Conservation (phyloP, 2,113 vertebrate genomes). For the Sardina pilchardus region DNA sequence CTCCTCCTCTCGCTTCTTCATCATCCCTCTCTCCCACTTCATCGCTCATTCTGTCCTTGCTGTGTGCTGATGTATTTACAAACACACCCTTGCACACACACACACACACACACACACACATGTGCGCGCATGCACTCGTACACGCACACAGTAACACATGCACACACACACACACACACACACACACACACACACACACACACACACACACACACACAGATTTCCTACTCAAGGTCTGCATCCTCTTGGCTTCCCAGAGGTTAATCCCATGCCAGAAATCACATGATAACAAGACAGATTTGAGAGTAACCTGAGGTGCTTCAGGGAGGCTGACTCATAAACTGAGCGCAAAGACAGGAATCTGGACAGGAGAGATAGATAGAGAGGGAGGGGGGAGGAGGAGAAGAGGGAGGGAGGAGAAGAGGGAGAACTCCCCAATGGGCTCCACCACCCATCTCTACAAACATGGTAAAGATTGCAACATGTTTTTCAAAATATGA, state of each 20-base stretch:
- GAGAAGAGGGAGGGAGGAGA: neutral
- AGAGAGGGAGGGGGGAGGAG: neutral
- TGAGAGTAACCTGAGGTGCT: neutral
- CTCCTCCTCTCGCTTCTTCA: neutral
- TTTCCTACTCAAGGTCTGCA: neutral
- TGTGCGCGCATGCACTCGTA: neutral
- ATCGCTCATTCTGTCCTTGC: constrained; percentile 18
- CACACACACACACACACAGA: neutral
- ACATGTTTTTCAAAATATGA: neutral
- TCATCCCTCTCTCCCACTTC: neutral
- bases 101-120: constrained; percentile 1
- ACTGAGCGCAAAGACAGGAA: neutral
- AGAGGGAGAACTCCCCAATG: neutral
- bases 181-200: neutral
- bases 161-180: neutral
- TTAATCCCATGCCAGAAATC: neutral
- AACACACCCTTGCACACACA: neutral
- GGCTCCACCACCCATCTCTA: neutral
- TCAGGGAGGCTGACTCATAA: neutral
- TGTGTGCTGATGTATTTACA: constrained; percentile 12
- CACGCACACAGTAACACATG: neutral
- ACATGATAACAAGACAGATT: neutral
- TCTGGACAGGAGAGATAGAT: neutral
- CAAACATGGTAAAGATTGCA: neutral
- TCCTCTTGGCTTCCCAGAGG: neutral